A percentile compares a stretch with the other conserved stretches of the same genome.
Conservation (phyloP, 2,888 invertebrate species). For the Polyommatus icarus region DNA sequence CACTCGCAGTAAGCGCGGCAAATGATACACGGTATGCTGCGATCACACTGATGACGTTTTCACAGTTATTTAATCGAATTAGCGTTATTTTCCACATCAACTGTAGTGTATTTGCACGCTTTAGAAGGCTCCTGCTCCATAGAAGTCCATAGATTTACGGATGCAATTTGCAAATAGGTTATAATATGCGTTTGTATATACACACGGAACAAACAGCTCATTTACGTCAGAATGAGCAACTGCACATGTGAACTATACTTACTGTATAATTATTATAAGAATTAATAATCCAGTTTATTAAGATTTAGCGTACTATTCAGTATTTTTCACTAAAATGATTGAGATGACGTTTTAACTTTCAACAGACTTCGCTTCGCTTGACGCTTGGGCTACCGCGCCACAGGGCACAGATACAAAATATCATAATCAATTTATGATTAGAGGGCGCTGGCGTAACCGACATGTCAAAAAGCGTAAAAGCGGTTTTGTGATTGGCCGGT, state of each 20-base stretch:
- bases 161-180: conserved; percentile 65
- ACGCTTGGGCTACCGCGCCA: conserved; percentile 45
- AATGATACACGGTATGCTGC: conserved; percentile 54
- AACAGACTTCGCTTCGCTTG: conserved; percentile 70
- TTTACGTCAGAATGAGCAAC: conserved; percentile 52
- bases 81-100: conserved; percentile 58
- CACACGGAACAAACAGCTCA: conserved; percentile 73
- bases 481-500: neutral
- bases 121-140: conserved; percentile 66
- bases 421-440: neutral
- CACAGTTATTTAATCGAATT: conserved; percentile 67
- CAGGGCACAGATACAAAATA: neutral
- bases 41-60: conserved; percentile 67
- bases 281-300: conserved; percentile 52
- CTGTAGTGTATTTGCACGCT: conserved; percentile 63
- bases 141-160: conserved; percentile 58
- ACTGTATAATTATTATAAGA: conserved; percentile 56
- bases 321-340: conserved; percentile 42
- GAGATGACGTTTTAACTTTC: conserved; percentile 73
- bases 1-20: conserved; percentile 65
- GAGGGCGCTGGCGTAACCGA: neutral
- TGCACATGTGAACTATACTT: conserved; percentile 56
- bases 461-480: neutral
- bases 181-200: conserved; percentile 77
- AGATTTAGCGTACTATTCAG: conserved; percentile 57